These are phyloP conservation scores for Lumbricus terrestris DNA, from an alignment of 2,888 invertebrate genomes.

Conservation along the genomic window DNA sequence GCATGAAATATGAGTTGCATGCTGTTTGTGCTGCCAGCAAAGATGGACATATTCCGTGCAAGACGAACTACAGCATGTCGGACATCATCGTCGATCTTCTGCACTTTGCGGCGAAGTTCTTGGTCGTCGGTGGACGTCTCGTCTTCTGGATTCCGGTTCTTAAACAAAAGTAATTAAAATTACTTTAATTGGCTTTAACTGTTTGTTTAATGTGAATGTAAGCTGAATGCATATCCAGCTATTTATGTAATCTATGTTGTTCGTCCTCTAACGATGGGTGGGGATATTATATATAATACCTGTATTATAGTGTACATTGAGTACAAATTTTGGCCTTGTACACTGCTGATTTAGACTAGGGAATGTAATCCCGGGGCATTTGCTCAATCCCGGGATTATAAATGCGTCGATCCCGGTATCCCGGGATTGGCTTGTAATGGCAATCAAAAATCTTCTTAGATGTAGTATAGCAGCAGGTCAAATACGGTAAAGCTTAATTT, in stretches of 20 bases:
- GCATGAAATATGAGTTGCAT: background rate
- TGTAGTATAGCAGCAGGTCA: too few relatives aligned
- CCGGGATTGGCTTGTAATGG: too few relatives aligned
- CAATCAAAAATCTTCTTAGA: too few relatives aligned
- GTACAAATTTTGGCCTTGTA: too few relatives aligned
- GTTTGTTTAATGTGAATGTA: background rate
- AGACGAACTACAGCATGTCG: constrained; percentile 79
- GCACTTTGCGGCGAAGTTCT: constrained; percentile 75
- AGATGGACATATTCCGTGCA: constrained; percentile 59
- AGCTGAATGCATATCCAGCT: background rate
- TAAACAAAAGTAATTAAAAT: constrained; percentile 57
- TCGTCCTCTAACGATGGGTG: too few relatives aligned
- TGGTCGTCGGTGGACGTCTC: constrained; percentile 75
- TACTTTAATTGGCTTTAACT: background rate
- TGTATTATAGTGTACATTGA: too few relatives aligned
- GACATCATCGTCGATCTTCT: constrained; percentile 82
- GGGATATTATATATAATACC: too few relatives aligned
- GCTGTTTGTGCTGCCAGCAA: constrained; percentile 44
- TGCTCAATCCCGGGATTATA: too few relatives aligned
- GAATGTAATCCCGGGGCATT: too few relatives aligned
- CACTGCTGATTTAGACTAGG: background rate
- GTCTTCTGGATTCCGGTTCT: constrained; percentile 95
- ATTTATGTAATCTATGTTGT: background rate
- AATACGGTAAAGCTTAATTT: too few relatives aligned
- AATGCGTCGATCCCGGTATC: too few relatives aligned